phyloP scores from a whole-genome alignment of 2,113 vertebrate genomes.

The Eptesicus fuscus region DNA sequence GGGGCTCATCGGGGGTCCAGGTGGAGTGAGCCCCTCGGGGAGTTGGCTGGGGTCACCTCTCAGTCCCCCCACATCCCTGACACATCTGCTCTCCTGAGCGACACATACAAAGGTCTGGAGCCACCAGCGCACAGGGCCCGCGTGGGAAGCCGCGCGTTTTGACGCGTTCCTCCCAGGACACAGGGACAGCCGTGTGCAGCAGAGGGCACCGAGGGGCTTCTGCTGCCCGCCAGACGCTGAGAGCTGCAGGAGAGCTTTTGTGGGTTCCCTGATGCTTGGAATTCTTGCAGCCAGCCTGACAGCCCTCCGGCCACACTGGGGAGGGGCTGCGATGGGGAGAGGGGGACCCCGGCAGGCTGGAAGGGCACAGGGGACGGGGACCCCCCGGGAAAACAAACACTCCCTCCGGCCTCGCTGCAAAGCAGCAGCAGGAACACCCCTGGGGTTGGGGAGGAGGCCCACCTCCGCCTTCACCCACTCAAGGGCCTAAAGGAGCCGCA shows the following conservation, averaged over 20 bases:
- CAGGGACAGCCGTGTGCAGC: constrained; percentile 68
- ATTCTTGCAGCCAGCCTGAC: constrained; percentile 63
- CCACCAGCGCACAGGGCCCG: constrained; percentile 67
- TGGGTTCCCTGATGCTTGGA: constrained; percentile 69
- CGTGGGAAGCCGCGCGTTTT: constrained; percentile 56
- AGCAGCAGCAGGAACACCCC: background rate
- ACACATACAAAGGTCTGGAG: constrained; percentile 69
- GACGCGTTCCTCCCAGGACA: constrained; percentile 58
- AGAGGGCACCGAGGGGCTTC: constrained; percentile 67
- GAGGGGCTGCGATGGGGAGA: background rate
- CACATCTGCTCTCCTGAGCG: constrained; percentile 75
- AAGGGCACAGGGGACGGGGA: background rate
- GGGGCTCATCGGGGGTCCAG: background rate
- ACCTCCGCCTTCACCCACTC: background rate
- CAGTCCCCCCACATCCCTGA: constrained; percentile 60
- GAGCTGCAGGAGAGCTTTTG: constrained; percentile 68
- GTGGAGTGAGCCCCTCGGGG: constrained; percentile 36
- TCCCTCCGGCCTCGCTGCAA: background rate
- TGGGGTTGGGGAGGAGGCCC: background rate
- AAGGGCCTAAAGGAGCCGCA: background rate
- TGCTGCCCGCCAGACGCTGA: constrained; percentile 65
- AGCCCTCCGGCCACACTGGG: constrained; percentile 43
- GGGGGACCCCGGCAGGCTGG: background rate
- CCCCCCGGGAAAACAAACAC: background rate
- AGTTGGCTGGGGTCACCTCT: constrained; percentile 58